phyloP scores from a whole-genome alignment of 2,113 vertebrate species.

The Syngnathus typhle region DNA sequence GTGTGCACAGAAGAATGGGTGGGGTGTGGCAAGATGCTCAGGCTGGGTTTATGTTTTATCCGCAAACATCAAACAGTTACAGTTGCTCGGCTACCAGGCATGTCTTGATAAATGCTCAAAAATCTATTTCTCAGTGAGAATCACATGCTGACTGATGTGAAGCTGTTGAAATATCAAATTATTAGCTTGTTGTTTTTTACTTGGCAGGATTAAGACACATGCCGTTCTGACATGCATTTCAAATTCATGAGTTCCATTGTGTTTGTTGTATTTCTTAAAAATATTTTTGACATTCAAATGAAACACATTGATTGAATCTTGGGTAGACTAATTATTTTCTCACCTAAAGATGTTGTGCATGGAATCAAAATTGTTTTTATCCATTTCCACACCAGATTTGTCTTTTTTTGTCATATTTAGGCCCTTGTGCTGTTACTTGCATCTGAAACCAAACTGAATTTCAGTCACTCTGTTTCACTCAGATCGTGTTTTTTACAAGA shows the following conservation, averaged over 20 bases:
- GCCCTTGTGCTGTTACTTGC: no score
- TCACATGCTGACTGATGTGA: slow-evolving; percentile 18
- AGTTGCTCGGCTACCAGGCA: slow-evolving; percentile 22
- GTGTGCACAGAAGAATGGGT: slow-evolving; percentile 54
- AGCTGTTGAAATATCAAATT: slow-evolving; percentile 2
- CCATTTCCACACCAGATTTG: no score
- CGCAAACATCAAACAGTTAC: slow-evolving; percentile 31
- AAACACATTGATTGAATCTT: background rate
- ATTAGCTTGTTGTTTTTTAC: background rate
- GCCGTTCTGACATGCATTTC: background rate
- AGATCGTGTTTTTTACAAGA: no score
- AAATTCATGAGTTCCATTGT: background rate
- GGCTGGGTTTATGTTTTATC: slow-evolving; percentile 28
- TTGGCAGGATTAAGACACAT: background rate
- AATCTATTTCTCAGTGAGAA: slow-evolving; percentile 22
- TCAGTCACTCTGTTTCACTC: no score
- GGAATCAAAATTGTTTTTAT: background rate
- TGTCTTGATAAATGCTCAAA: slow-evolving; percentile 26
- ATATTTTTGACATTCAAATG: background rate
- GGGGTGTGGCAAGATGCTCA: slow-evolving; percentile 30
- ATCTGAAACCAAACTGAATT: no score
- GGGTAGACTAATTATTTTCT: background rate
- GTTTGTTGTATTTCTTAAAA: background rate
- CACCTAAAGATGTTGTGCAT: background rate
- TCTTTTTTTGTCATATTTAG: no score